phyloP scores from a whole-genome alignment of 2,888 invertebrate genomes.

The Pasiphila rectangulata region DNA sequence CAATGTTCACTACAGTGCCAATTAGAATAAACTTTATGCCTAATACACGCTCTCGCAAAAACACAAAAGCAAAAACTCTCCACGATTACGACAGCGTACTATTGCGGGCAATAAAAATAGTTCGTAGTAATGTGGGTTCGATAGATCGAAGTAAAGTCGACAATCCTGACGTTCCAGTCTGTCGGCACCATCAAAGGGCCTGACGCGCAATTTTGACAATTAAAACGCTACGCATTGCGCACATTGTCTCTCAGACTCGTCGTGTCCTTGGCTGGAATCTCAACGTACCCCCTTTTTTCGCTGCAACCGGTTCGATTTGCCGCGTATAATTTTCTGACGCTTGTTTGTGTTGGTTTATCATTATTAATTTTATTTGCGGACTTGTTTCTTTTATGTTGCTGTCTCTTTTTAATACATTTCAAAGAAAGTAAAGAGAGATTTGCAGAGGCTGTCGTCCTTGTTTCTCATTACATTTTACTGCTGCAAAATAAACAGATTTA shows the following conservation, averaged over 20 bases:
- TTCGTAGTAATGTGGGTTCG: slow-evolving; percentile 22
- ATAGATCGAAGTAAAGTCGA: slow-evolving; percentile 25
- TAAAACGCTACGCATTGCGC: slow-evolving; percentile 72
- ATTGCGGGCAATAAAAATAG: slow-evolving; percentile 21
- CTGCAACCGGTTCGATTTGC: slow-evolving; percentile 64
- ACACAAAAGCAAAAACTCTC: slow-evolving; percentile 1
- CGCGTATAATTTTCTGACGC: slow-evolving; percentile 36
- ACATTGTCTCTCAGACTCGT: slow-evolving; percentile 52
- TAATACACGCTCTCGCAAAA: slow-evolving; percentile 6
- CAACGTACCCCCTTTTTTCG: slow-evolving; percentile 53
- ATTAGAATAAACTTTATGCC: no score
- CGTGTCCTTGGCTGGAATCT: slow-evolving; percentile 76
- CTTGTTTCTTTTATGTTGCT: slow-evolving; percentile 38
- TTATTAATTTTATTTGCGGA: slow-evolving; percentile 30
- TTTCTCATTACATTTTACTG: slow-evolving; percentile 23
- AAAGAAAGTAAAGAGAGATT: slow-evolving; percentile 15
- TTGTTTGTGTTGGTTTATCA: slow-evolving; percentile 31
- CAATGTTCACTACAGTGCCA: not conserved
- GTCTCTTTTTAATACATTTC: slow-evolving; percentile 34
- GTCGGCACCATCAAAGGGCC: slow-evolving; percentile 65
- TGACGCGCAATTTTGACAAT: slow-evolving; percentile 74
- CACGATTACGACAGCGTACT: slow-evolving; percentile 5
- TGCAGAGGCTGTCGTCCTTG: slow-evolving; percentile 17
- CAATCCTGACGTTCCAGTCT: slow-evolving; percentile 24
- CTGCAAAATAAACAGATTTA: slow-evolving; percentile 25